phyloP scores from a whole-genome alignment of 1,140 invertebrate genomes.

The Plectrocnemia conspersa region DNA sequence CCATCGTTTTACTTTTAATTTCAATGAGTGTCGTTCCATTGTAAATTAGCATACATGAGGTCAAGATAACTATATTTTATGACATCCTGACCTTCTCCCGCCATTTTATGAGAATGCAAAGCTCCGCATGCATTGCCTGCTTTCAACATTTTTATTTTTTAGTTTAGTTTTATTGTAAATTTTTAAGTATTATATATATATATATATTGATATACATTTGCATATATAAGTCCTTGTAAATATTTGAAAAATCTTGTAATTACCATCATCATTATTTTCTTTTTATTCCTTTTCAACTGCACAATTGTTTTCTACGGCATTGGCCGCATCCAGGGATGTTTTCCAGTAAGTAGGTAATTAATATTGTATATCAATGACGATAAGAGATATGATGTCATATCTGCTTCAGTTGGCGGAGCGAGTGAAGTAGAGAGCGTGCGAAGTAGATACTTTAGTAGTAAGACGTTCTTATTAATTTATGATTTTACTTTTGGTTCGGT shows the following conservation, averaged over 20 bases:
- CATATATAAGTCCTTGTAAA: slow-evolving; percentile 49
- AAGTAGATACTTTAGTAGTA: neutral
- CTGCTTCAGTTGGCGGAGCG: slow-evolving; percentile 18
- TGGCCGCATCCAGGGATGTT: slow-evolving; percentile 70
- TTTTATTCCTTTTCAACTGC: slow-evolving; percentile 72
- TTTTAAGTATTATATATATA: slow-evolving; percentile 42
- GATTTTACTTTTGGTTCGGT: slow-evolving; percentile 20
- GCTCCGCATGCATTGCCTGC: slow-evolving; percentile 59
- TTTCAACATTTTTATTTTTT: slow-evolving; percentile 53
- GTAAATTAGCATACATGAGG: slow-evolving; percentile 48
- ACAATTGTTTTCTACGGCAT: slow-evolving; percentile 69
- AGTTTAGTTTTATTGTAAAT: slow-evolving; percentile 53
- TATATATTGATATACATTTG: slow-evolving; percentile 44
- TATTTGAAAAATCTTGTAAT: slow-evolving; percentile 52
- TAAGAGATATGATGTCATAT: slow-evolving; percentile 26
- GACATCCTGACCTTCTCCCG: slow-evolving; percentile 54
- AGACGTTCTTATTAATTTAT: neutral
- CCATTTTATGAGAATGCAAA: slow-evolving; percentile 54
- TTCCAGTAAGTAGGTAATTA: slow-evolving; percentile 70
- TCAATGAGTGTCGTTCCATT: slow-evolving; percentile 54
- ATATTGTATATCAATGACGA: slow-evolving; percentile 32
- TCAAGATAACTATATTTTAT: slow-evolving; percentile 50
- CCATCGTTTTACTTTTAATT: slow-evolving; percentile 53
- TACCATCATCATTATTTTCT: slow-evolving; percentile 62
- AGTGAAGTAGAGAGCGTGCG: neutral